Evolutionary conservation across 1,140 invertebrate species (phyloP).

Genomic region (Sycobia sp.): DNA sequence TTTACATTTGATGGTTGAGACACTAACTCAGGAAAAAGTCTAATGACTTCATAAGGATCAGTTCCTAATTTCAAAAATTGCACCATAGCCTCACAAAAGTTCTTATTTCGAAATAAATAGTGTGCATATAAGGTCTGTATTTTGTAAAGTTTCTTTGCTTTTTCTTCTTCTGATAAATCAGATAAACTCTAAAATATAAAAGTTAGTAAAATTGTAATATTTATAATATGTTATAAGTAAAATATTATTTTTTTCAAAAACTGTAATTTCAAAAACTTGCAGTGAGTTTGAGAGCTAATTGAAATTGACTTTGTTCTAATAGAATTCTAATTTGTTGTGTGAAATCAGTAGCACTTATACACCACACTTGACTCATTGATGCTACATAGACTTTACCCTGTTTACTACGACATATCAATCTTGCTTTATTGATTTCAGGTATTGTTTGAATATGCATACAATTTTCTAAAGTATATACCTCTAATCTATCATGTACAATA

Average conservation of each 20-base stretch:
- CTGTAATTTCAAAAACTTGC: slow-evolving; percentile 58
- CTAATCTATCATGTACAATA: slow-evolving; percentile 78
- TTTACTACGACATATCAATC: slow-evolving; percentile 71
- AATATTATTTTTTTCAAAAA: not conserved
- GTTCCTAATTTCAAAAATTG: slow-evolving; percentile 88
- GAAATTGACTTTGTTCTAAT: slow-evolving; percentile 88
- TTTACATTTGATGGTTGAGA: slow-evolving; percentile 69
- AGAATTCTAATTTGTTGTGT: slow-evolving; percentile 81
- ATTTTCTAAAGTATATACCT: slow-evolving; percentile 79
- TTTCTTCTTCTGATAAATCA: slow-evolving; percentile 80
- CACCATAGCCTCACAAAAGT: slow-evolving; percentile 88
- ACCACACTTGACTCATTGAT: slow-evolving; percentile 86
- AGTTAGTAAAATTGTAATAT: slow-evolving; percentile 4
- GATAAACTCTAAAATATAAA: slow-evolving; percentile 74
- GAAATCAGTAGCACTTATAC: slow-evolving; percentile 77
- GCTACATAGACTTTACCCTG: slow-evolving; percentile 84
- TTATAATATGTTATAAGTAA: not conserved
- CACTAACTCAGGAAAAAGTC: slow-evolving; percentile 88
- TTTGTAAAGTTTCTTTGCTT: slow-evolving; percentile 78
- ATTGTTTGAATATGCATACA: slow-evolving; percentile 65
- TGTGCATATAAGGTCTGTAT: slow-evolving; percentile 91
- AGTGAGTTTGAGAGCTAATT: slow-evolving; percentile 90
- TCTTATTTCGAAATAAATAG: slow-evolving; percentile 86
- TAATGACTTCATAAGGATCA: slow-evolving; percentile 93
- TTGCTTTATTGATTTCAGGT: slow-evolving; percentile 72